Evolutionary conservation across 2,113 vertebrate species (phyloP), one percentile per base, ranked within the genome.

Genomic region (Atlantisia rogersi): DNA sequence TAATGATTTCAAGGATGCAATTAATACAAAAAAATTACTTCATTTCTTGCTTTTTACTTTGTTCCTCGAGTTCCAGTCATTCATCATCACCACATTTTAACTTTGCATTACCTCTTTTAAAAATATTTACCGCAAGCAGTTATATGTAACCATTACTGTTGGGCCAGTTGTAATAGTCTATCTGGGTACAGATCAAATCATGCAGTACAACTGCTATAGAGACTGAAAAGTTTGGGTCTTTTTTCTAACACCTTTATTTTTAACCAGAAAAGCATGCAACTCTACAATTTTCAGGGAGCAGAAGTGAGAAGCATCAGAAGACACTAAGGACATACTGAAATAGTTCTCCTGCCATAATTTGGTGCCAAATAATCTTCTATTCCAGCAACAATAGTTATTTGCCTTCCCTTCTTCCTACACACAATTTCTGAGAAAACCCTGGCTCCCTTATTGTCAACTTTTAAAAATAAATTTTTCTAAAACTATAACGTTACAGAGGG

Each of bases 321-420:
- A 74, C 24, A 26, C 15, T 10, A 44, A 19, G 29, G n/a, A 37
- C 39, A 79, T 82, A 42, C 19, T 25, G 6, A 80, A 92, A 68
- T 39, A 3, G 0, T 35, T 70, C 15, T 67, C n/a, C 39, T 56
- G 39, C n/a, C 46, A 48, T 0, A 1, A 46, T 0, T 46, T n/a
- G 13, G 32, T 42, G 10, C 15, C 9, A 79, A 76, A 32, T 18
- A 70, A 39, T 52, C 25, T 46, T 48, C 31, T 32, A 28, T 22
- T 53, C 62, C 53, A 53, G 29, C 22, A 58, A n/a, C 15, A 62
- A 11, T 0, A 56, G 14, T 9, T 42, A 64, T 37, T 59, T 64
- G 55, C 62, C 8, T 48, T 74, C 60, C 50, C 12, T 17, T 31
- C 20, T 50, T 32, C 65, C 26, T 22, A 20, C 13, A 25, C 3